Conservation (phyloP, 2,888 invertebrate genomes). For the Polymixis lichenea region DNA sequence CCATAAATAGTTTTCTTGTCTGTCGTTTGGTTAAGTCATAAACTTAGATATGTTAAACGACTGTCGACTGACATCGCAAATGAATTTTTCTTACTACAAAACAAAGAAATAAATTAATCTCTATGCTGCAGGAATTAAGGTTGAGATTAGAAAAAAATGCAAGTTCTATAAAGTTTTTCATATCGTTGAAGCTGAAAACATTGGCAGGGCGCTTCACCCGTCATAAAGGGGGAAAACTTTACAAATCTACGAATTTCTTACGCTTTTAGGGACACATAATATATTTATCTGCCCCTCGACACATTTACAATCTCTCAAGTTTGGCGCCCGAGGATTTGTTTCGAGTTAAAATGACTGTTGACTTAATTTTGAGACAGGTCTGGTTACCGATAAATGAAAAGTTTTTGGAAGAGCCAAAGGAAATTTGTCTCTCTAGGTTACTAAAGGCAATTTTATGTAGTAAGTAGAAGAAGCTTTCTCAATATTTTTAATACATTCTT, state of each 20-base stretch:
- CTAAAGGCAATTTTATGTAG: not conserved
- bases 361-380: conserved; percentile 72
- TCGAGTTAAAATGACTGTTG: conserved; percentile 78
- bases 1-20: conserved; percentile 82
- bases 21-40: conserved; percentile 82
- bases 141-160: conserved; percentile 63
- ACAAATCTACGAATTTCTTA: conserved; percentile 90
- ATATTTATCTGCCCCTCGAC: conserved; percentile 89
- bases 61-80: conserved; percentile 83
- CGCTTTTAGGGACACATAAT: conserved; percentile 88
- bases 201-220: conserved; percentile 84
- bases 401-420: not conserved
- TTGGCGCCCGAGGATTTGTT: conserved; percentile 83
- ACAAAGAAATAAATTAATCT: conserved; percentile 62
- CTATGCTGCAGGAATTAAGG: conserved; percentile 65
- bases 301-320: conserved; percentile 86
- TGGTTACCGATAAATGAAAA: conserved; percentile 52
- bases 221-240: conserved; percentile 90
- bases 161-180: conserved; percentile 84
- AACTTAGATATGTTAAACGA: conserved; percentile 86
- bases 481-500: not conserved
- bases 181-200: conserved; percentile 87
- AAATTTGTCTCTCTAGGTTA: not conserved
- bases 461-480: not conserved
- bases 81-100: conserved; percentile 77